Conservation (phyloP, 1,140 invertebrate species). For the Palaemon carinicauda region DNA sequence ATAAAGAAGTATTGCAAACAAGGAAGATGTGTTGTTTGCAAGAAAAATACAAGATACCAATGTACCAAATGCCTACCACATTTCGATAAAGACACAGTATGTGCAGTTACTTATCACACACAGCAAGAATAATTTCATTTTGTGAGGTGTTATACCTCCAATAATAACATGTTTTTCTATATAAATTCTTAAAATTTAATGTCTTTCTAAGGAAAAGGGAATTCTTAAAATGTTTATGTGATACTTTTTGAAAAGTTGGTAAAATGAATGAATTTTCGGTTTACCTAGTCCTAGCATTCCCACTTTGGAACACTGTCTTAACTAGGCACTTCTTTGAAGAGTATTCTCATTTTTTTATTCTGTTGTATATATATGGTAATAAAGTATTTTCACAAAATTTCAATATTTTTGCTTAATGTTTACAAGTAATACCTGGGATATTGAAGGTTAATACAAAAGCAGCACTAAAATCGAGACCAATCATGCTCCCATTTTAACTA, state of each 20-base stretch:
- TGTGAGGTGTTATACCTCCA: too few relatives aligned
- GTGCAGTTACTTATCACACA: neutral
- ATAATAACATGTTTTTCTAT: too few relatives aligned
- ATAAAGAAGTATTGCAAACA: neutral
- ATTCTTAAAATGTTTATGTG: too few relatives aligned
- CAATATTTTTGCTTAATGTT: neutral
- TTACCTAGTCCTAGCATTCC: neutral
- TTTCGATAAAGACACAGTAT: neutral
- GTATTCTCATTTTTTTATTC: too few relatives aligned
- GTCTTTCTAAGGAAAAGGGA: too few relatives aligned
- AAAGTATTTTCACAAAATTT: neutral
- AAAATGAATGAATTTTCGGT: too few relatives aligned
- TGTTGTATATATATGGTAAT: too few relatives aligned
- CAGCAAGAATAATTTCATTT: neutral
- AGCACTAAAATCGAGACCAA: too few relatives aligned
- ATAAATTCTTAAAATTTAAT: too few relatives aligned
- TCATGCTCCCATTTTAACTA: too few relatives aligned
- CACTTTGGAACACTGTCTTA: neutral
- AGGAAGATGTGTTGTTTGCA: neutral
- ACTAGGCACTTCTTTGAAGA: neutral
- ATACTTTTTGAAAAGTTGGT: too few relatives aligned
- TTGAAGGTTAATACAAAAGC: neutral
- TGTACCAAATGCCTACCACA: neutral
- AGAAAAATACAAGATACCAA: neutral
- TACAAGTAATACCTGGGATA: neutral